Evolutionary conservation across 1,140 invertebrate genomes (phyloP).

Genomic region (Leptestheria dahalacensis): DNA sequence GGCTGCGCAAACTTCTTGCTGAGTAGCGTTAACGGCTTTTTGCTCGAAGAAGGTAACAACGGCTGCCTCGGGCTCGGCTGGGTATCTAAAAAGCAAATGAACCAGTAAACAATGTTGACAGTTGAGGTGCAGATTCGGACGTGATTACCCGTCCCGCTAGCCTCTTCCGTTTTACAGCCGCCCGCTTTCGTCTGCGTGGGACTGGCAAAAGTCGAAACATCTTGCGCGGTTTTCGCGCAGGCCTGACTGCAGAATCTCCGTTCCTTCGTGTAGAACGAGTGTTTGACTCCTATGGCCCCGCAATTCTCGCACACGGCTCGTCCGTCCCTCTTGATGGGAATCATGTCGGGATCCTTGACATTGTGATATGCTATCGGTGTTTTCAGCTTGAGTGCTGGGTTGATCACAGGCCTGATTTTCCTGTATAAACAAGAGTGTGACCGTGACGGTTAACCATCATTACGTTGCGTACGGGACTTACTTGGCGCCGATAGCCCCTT

Average conservation of each 20-base stretch:
- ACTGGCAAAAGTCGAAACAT: neutral
- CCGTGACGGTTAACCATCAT: neutral
- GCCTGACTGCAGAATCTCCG: constrained; percentile 60
- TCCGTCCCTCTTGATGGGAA: constrained; percentile 64
- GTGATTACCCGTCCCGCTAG: neutral
- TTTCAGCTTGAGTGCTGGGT: constrained; percentile 55
- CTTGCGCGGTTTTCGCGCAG: constrained; percentile 37
- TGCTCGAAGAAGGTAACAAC: neutral
- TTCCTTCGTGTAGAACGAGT: constrained; percentile 75
- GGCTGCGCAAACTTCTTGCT: constrained; percentile 6
- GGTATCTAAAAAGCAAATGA: neutral
- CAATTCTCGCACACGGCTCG: constrained; percentile 80
- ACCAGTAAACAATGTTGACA: neutral
- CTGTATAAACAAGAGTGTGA: constrained; percentile 9
- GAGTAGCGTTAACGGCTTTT: neutral
- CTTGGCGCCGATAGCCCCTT: neutral
- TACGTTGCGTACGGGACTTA: neutral
- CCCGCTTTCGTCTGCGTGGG: neutral
- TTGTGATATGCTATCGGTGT: constrained; percentile 64
- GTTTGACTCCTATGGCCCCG: constrained; percentile 73
- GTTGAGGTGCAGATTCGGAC: too few species aligned
- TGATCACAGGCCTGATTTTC: constrained; percentile 58
- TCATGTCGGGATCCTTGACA: constrained; percentile 57
- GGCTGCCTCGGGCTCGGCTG: neutral
- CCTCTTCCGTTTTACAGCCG: neutral